Percentiles rank a stretch among this genome's conserved stretches.
Conservation (phyloP, 2,888 invertebrate genomes). For the Leptopilina myrica region DNA sequence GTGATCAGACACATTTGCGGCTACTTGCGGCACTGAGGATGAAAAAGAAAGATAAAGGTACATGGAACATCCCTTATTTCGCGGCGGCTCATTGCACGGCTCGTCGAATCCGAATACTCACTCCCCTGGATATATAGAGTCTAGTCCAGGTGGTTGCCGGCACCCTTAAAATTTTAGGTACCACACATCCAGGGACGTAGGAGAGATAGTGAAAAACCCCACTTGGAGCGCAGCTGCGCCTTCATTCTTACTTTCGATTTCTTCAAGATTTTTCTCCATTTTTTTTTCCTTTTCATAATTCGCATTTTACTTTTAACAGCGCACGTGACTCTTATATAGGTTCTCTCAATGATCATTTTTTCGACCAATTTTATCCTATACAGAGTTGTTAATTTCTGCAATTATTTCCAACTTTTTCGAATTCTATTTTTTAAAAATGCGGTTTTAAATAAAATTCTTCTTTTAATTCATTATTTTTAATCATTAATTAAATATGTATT, state of each 20-base stretch:
- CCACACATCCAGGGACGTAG: conserved; percentile 33
- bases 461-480: too few relatives aligned
- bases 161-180: conserved; percentile 60
- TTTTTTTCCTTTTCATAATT: neutral
- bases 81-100: conserved; percentile 75
- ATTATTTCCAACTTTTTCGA: too few relatives aligned
- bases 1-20: conserved; percentile 17
- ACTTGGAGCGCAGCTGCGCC: conserved; percentile 50
- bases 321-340: too few relatives aligned
- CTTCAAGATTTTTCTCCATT: conserved; percentile 34
- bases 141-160: conserved; percentile 67
- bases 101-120: conserved; percentile 75
- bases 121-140: conserved; percentile 64
- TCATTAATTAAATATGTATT: too few relatives aligned
- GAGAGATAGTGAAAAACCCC: conserved; percentile 18
- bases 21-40: conserved; percentile 40
- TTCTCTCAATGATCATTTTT: too few relatives aligned
- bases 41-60: conserved; percentile 49
- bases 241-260: conserved; percentile 21
- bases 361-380: too few relatives aligned
- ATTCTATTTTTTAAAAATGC: too few relatives aligned
- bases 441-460: too few relatives aligned
- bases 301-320: too few relatives aligned
- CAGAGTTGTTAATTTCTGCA: too few relatives aligned
- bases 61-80: conserved; percentile 72